These are phyloP conservation scores for Vireo altiloquus DNA, from an alignment of 2,113 vertebrate genomes.

Conservation along the genomic window DNA sequence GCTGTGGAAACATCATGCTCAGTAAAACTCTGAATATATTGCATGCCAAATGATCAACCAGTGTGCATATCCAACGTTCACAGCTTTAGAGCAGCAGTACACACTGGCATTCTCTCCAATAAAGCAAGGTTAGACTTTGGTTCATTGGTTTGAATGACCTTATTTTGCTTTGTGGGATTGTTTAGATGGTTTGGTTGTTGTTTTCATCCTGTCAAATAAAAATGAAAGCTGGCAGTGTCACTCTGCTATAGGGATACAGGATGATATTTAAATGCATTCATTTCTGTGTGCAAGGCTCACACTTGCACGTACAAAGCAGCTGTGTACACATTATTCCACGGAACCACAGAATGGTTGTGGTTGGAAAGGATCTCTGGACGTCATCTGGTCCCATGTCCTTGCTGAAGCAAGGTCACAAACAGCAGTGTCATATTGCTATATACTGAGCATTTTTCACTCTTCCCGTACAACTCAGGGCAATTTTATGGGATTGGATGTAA, in stretches of 20 bases:
- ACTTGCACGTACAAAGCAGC: not conserved
- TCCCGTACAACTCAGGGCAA: not conserved
- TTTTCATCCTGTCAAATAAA: not conserved
- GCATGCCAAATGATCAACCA: not conserved
- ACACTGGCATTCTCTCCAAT: not conserved
- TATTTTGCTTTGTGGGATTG: not conserved
- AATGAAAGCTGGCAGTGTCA: not conserved
- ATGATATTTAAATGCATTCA: not conserved
- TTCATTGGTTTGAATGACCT: not conserved
- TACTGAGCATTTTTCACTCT: not conserved
- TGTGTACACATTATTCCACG: accelerated
- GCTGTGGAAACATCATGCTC: not conserved
- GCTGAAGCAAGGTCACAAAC: not conserved
- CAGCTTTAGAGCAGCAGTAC: not conserved
- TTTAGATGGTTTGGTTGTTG: not conserved
- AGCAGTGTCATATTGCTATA: not conserved
- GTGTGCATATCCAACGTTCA: not conserved
- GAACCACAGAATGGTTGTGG: not conserved
- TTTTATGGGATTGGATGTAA: not conserved
- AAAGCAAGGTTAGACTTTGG: not conserved
- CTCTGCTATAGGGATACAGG: not conserved
- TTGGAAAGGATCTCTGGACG: not conserved
- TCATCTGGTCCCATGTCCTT: not conserved
- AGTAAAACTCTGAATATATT: not conserved
- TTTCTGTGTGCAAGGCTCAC: not conserved